Evolutionary conservation across 2,888 invertebrate genomes (phyloP), one percentile per base, ranked within the genome.

Genomic region (Acronicta psi): DNA sequence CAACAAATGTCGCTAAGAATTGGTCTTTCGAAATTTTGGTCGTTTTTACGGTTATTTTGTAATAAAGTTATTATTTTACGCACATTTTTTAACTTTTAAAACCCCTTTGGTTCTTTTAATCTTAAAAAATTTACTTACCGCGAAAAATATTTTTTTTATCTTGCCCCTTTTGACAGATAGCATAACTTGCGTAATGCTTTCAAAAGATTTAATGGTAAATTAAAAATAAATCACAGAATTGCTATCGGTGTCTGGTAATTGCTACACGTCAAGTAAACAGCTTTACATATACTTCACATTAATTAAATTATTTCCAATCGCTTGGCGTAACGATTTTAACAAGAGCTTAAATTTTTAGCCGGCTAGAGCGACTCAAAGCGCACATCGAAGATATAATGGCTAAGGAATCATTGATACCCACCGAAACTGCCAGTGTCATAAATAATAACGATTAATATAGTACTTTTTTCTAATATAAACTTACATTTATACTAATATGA

Each of bases 381-480:
- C 85, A 84, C 64, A 83, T 93, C 60, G 91, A 91, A 81, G 91
- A 89, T 56, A 87, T 86, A 67, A 90, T 91, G 85, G 82, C 86
- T 42, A 77, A 80, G 61, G 85, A 83, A 77, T 54, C 59, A 41
- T 17, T 29, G 51, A 69, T 68, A 58, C 60, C 74, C 63, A 71
- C 65, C 57, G 68, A 60, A 44, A 66, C 63, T 18, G 60, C 59
- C 69, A 75, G 59, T 57, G 51, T 37, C 40, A 45, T 63, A 44
- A 62, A 44, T 59, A 66, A 51, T 61, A 65, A 50, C 42, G 45
- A 70, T 53, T 75, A 67, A 73, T 59, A 38, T 47, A 45, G 18
- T 34, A 41, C n/a, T n/a, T n/a, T 11, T 38, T 49, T 46, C 20
- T 31, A 42, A 20, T 25, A 59, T 23, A 43, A 43, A 43, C 49